Conservation (phyloP, 2,113 vertebrate species). For the Zosterops pallidus region DNA sequence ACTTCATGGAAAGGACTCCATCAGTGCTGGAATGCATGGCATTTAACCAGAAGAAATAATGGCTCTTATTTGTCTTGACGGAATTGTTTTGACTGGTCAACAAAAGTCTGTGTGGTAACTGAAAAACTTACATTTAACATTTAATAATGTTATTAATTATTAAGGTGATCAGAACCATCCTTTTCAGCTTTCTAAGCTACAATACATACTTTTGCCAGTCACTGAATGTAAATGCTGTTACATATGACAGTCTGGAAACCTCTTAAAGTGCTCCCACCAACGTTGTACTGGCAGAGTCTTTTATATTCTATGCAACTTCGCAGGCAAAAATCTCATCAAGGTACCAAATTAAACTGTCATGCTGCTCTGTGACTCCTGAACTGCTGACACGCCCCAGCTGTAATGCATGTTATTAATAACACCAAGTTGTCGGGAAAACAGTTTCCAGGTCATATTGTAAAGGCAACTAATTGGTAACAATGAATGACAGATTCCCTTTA, state of each 20-base stretch:
- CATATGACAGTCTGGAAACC: not conserved
- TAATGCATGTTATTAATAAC: conserved; percentile 63
- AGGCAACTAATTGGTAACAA: conserved; percentile 48
- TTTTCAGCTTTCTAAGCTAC: not conserved
- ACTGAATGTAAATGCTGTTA: not conserved
- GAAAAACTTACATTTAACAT: not conserved
- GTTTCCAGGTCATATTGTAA: conserved; percentile 55
- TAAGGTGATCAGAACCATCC: not conserved
- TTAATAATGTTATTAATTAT: not conserved
- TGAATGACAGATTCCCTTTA: conserved; percentile 35
- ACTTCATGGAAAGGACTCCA: not conserved
- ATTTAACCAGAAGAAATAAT: not conserved
- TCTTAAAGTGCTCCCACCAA: not conserved
- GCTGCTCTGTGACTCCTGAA: conserved; percentile 52
- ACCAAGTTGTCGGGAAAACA: conserved; percentile 36
- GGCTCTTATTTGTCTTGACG: not conserved
- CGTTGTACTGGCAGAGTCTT: not conserved
- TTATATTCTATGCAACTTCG: conserved; percentile 45
- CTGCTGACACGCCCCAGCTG: conserved; percentile 37
- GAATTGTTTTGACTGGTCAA: not conserved
- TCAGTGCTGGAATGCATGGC: not conserved
- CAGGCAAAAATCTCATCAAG: conserved; percentile 59
- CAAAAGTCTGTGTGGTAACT: not conserved
- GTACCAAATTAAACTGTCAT: conserved; percentile 65
- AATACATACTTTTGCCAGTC: not conserved